Conservation (phyloP, 1,140 invertebrate species). For the Trichonephila clavata region DNA sequence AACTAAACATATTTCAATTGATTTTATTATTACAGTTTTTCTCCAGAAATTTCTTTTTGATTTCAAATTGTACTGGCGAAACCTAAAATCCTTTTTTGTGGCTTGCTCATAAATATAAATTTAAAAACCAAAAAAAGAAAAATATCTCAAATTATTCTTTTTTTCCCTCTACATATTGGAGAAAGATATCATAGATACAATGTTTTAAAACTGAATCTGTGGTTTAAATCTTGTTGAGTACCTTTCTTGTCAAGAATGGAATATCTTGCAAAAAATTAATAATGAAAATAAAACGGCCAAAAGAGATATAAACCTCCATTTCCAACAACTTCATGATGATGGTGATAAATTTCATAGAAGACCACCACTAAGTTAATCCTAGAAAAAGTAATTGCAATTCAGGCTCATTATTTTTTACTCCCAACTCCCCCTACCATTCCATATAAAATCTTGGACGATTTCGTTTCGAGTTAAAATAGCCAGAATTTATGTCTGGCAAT, state of each 20-base stretch:
- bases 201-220: too few relatives aligned
- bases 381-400: slow-evolving; percentile 16
- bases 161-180: too few relatives aligned
- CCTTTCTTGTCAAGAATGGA: neutral
- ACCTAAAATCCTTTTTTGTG: too few relatives aligned
- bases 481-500: slow-evolving; percentile 36
- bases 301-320: neutral
- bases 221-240: too few relatives aligned
- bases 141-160: too few relatives aligned
- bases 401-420: neutral
- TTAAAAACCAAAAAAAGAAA: too few relatives aligned
- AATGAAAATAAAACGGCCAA: neutral
- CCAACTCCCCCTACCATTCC: neutral
- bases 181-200: too few relatives aligned
- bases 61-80: too few relatives aligned
- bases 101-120: too few relatives aligned
- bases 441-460: neutral
- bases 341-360: neutral
- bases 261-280: neutral
- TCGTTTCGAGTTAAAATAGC: neutral
- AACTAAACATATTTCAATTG: too few relatives aligned
- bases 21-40: too few relatives aligned
- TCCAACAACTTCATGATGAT: neutral
- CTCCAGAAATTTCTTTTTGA: too few relatives aligned
- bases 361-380: neutral